Percentiles rank a stretch among this genome's conserved stretches.
These are phyloP conservation scores for Geophilus truncorum DNA, from an alignment of 2,888 invertebrate species.

Conservation along the genomic window DNA sequence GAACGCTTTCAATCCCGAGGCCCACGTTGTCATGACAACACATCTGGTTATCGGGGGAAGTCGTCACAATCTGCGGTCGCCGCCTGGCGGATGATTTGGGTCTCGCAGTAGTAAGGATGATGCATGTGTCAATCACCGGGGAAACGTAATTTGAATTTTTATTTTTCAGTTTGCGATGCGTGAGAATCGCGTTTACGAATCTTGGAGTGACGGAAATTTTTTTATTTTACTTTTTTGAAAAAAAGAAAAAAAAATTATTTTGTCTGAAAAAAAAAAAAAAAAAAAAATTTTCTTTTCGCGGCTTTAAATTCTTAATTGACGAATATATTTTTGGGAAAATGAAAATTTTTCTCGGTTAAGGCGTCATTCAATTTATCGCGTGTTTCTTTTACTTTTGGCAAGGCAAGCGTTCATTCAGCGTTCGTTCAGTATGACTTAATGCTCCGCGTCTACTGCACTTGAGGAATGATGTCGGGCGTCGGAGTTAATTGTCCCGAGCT, in stretches of 20 bases:
- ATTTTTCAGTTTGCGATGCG: not conserved
- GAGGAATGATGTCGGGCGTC: constrained; percentile 19
- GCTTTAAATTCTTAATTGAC: not conserved
- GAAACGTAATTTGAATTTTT: not conserved
- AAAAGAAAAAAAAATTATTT: too few relatives aligned
- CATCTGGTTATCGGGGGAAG: constrained; percentile 32
- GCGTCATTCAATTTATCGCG: not conserved
- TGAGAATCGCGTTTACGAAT: not conserved
- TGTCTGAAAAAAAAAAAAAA: too few relatives aligned
- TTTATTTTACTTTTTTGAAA: not conserved
- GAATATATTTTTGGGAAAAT: not conserved
- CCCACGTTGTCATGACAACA: constrained; percentile 31
- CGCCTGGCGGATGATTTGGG: not conserved
- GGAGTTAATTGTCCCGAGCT: constrained; percentile 19
- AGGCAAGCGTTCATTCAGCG: not conserved
- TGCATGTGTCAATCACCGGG: not conserved
- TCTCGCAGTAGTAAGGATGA: not conserved
- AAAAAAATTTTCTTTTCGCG: not conserved
- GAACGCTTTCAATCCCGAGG: constrained; percentile 30
- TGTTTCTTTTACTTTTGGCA: not conserved
- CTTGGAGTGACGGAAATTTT: not conserved
- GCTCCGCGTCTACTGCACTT: not conserved
- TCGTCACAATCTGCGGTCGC: not conserved
- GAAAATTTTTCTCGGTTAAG: not conserved
- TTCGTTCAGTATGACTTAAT: not conserved